A percentile compares a stretch with the other conserved stretches of the same genome.
phyloP scores from a whole-genome alignment of 2,888 invertebrate species.

The Caenorhabditis becei region DNA sequence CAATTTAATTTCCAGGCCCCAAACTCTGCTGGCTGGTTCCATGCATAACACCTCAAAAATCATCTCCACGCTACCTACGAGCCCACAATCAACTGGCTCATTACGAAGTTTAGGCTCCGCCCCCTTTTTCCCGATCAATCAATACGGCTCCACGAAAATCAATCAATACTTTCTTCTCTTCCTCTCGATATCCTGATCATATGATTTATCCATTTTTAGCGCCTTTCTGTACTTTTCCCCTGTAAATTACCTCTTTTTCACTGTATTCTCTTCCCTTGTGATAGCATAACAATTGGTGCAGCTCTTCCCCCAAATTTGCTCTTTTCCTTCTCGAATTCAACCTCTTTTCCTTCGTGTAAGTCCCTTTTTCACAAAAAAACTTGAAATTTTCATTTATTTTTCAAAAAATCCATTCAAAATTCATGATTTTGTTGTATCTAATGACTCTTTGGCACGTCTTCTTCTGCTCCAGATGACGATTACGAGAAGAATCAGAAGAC shows the following conservation, averaged over 20 bases:
- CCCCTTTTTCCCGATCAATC: background rate
- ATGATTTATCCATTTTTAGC: conserved; percentile 3
- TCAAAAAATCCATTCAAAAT: background rate
- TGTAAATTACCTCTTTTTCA: background rate
- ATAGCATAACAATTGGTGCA: conserved; percentile 18
- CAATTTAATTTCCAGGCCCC: conserved; percentile 83
- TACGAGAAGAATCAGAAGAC: conserved; percentile 10
- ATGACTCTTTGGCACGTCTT: background rate
- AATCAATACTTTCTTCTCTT: background rate
- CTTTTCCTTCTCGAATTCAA: background rate
- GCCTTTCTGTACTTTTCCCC: background rate
- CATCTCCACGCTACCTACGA: conserved; percentile 42
- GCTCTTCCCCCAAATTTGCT: background rate
- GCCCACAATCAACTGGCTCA: conserved; percentile 58
- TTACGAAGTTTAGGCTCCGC: conserved; percentile 43
- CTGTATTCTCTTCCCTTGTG: background rate
- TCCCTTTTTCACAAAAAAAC: background rate
- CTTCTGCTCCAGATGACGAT: conserved; percentile 9
- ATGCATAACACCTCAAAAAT: conserved; percentile 82
- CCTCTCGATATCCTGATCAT: conserved; percentile 11
- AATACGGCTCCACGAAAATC: conserved; percentile 2
- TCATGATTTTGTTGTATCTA: no score
- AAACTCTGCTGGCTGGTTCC: conserved; percentile 88
- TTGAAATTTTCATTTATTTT: no score
- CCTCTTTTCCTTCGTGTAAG: background rate